phyloP scores from a whole-genome alignment of 1,140 invertebrate species.

The Ceratina japonica region DNA sequence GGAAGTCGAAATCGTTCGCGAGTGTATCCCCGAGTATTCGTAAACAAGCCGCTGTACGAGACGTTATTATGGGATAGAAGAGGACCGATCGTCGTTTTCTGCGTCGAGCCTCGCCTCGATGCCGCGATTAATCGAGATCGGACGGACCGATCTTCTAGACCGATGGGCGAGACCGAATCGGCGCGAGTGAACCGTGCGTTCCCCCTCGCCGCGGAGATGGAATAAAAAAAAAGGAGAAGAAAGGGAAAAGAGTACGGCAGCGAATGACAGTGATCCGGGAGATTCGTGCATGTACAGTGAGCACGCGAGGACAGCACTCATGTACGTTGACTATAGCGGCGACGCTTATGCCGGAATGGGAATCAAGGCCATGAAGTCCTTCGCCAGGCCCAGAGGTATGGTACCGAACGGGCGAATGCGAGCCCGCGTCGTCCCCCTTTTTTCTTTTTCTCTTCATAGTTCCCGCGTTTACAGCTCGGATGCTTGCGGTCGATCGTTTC shows the following conservation, averaged over 20 bases:
- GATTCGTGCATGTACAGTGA: constrained; percentile 68
- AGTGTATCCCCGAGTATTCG: too few species aligned
- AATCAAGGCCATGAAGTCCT: constrained; percentile 81
- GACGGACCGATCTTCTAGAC: too few species aligned
- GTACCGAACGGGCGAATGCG: neutral
- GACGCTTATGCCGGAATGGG: constrained; percentile 79
- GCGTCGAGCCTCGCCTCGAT: neutral
- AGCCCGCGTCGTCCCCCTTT: neutral
- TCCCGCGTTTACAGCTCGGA: neutral
- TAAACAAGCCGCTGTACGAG: neutral
- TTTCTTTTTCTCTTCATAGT: neutral
- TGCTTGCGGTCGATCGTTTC: neutral
- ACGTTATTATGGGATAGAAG: neutral
- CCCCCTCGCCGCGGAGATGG: too few species aligned
- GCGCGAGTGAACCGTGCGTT: too few species aligned
- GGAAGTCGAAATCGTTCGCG: too few species aligned
- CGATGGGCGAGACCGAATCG: too few species aligned
- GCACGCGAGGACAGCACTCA: constrained; percentile 68
- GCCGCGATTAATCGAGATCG: too few species aligned
- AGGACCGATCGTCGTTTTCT: neutral
- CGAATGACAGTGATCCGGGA: constrained; percentile 54
- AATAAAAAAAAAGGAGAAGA: neutral
- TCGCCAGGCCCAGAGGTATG: constrained; percentile 79
- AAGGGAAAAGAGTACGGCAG: neutral
- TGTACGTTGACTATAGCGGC: constrained; percentile 77